Conservation (phyloP, 2,797 vertebrate species). For the Amphiprion clarkii region DNA sequence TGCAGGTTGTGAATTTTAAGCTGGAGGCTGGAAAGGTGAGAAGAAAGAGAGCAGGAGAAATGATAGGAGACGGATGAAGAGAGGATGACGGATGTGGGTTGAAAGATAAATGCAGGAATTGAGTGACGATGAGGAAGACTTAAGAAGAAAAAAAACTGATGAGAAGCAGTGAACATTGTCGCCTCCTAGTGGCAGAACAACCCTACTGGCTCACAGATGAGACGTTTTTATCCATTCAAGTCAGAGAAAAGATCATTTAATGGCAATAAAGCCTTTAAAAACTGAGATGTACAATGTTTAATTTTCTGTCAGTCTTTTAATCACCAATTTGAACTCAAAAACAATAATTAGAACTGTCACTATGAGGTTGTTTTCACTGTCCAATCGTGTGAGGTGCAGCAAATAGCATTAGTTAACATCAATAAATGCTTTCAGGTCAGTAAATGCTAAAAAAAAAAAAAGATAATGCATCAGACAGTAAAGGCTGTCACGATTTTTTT, state of each 20-base stretch:
- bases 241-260: not conserved
- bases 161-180: slow-evolving; percentile 30
- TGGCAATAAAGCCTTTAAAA: not conserved
- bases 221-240: not conserved
- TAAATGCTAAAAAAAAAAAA: not conserved
- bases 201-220: not conserved
- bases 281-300: not conserved
- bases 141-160: slow-evolving; percentile 1
- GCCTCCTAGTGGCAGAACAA: slow-evolving; percentile 62
- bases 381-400: not conserved
- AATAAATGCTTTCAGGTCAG: not conserved
- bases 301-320: not conserved
- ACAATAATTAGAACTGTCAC: not conserved
- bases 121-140: slow-evolving; percentile 15
- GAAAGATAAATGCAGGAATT: not conserved
- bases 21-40: not conserved
- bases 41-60: not conserved
- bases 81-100: not conserved
- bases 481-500: not conserved
- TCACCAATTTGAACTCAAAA: not conserved
- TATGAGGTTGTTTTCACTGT: too few relatives aligned
- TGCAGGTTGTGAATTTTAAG: not conserved
- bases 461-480: not conserved
- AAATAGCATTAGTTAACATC: not conserved
- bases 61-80: not conserved